Percentiles rank a stretch among this genome's conserved stretches.
Conservation (phyloP, 2,113 vertebrate species). For the Menidia beryllina region DNA sequence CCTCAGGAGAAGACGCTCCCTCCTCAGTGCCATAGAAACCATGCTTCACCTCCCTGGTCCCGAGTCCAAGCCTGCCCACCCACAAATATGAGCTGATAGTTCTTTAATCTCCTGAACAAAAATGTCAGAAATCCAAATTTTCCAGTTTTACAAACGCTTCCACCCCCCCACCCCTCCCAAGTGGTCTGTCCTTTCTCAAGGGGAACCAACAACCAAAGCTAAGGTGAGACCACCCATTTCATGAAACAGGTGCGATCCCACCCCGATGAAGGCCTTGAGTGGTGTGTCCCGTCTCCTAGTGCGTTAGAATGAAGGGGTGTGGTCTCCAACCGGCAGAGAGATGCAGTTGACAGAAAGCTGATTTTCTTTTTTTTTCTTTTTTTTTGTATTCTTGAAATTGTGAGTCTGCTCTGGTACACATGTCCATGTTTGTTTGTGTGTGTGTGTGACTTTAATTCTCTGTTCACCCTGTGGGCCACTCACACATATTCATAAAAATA, state of each 20-base stretch:
- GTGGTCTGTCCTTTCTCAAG: constrained; percentile 70
- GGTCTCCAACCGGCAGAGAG: constrained; percentile 81
- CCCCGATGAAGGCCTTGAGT: constrained; percentile 57
- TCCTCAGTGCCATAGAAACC: constrained; percentile 61
- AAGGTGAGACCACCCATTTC: constrained; percentile 38
- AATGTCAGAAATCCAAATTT: constrained; percentile 47
- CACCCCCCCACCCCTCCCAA: constrained; percentile 43
- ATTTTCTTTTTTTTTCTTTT: constrained; percentile 64
- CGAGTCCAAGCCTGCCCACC: constrained; percentile 16
- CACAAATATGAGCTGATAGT: constrained; percentile 33
- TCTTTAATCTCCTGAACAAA: constrained; percentile 32
- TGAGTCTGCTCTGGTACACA: constrained; percentile 72
- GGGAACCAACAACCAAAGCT: constrained; percentile 59
- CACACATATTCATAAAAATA: constrained; percentile 86
- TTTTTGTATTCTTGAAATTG: constrained; percentile 79
- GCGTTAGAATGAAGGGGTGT: constrained; percentile 70
- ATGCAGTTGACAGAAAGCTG: constrained; percentile 79
- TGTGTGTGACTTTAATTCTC: constrained; percentile 63
- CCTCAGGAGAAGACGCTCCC: constrained; percentile 59
- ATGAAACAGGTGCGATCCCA: constrained; percentile 28
- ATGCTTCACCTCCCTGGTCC: constrained; percentile 22
- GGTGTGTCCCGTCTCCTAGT: constrained; percentile 72
- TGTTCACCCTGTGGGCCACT: constrained; percentile 88
- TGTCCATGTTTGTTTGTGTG: constrained; percentile 59
- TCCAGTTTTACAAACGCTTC: constrained; percentile 51